Conservation (phyloP, 2,113 vertebrate species). For the Noctilio leporinus region DNA sequence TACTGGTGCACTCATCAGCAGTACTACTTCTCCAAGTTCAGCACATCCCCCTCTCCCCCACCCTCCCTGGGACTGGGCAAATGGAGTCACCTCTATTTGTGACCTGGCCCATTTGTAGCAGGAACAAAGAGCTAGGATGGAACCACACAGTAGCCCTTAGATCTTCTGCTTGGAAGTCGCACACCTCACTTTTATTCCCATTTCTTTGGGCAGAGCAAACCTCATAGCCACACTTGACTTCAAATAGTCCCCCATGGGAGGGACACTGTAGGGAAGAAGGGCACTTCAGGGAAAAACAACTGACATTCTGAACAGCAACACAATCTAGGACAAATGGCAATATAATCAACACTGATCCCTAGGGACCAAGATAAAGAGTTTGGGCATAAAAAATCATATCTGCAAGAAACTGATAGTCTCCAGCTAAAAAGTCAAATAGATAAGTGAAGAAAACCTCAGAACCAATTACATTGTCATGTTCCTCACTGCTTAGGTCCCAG, state of each 20-base stretch:
- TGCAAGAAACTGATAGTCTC: not conserved
- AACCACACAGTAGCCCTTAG: not conserved
- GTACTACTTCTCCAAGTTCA: not conserved
- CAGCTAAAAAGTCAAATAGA: not conserved
- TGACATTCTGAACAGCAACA: not conserved
- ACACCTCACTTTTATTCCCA: not conserved
- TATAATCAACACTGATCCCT: not conserved
- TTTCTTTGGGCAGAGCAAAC: not conserved
- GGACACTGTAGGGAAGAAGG: not conserved
- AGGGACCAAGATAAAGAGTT: not conserved
- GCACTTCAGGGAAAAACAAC: not conserved
- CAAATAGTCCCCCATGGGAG: not conserved
- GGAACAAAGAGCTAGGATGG: not conserved
- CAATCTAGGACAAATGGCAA: not conserved
- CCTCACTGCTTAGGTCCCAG: accelerated
- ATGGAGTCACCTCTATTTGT: not conserved
- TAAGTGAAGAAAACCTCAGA: not conserved
- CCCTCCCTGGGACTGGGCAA: not conserved
- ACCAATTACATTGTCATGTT: not conserved
- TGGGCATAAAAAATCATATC: not conserved
- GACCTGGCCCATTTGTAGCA: not conserved
- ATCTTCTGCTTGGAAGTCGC: not conserved
- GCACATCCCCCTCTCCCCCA: too few species aligned
- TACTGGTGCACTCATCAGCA: not conserved
- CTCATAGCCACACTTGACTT: not conserved